A percentile compares a stretch with the other conserved stretches of the same genome.
Evolutionary conservation across 2,113 vertebrate genomes (phyloP).

Genomic region (Columbina picui): DNA sequence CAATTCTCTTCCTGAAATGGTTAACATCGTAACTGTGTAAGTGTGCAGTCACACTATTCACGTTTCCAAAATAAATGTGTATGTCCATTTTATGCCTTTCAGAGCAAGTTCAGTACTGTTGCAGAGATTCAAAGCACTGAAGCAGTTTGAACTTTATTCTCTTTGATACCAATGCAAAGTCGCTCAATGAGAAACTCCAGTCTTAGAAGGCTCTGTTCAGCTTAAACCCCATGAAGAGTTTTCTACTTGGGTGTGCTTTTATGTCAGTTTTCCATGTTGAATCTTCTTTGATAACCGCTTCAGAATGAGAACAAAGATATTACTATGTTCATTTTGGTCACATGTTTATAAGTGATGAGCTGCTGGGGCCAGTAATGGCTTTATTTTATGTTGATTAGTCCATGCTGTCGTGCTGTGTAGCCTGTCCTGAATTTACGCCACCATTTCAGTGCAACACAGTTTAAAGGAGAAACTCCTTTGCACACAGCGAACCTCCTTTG

Average conservation of each 20-base stretch:
- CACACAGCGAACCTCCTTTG: neutral
- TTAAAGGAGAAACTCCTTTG: neutral
- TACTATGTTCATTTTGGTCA: constrained; percentile 54
- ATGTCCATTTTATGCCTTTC: neutral
- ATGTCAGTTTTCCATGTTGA: neutral
- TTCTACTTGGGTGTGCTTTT: neutral
- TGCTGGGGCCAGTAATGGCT: constrained; percentile 28
- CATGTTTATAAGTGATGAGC: constrained; percentile 53
- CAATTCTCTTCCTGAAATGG: neutral
- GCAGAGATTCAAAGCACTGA: neutral
- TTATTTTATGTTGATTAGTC: constrained; percentile 57
- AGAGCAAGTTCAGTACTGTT: neutral
- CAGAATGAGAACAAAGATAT: constrained; percentile 55
- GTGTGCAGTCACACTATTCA: neutral
- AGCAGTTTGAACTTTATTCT: neutral
- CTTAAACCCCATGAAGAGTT: neutral
- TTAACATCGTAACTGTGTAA: neutral
- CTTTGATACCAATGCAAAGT: neutral
- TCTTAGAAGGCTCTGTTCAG: neutral
- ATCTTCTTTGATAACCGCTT: constrained; percentile 28
- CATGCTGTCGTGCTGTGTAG: neutral
- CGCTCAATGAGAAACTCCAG: neutral
- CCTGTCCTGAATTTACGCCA: constrained; percentile 50
- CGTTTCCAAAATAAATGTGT: neutral
- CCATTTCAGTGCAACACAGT: neutral